Conservation (phyloP, 2,888 invertebrate species). For the Trimorus sp. region DNA sequence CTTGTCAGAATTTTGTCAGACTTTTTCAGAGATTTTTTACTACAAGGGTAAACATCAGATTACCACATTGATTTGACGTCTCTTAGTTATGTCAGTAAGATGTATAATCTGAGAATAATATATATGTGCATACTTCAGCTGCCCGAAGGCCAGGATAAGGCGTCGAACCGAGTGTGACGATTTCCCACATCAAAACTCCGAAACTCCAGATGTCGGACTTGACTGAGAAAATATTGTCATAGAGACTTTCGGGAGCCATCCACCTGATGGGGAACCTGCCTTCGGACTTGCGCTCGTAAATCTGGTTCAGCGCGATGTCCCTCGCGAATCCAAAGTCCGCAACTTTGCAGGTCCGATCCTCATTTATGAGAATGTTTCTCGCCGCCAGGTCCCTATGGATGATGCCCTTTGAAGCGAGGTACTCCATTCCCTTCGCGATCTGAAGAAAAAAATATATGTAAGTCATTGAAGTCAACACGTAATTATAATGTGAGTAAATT, state of each 20-base stretch:
- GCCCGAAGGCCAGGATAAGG: too few relatives aligned
- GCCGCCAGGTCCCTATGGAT: constrained; percentile 96
- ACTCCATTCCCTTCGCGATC: constrained; percentile 83
- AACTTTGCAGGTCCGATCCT: too few relatives aligned
- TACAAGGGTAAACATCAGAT: too few relatives aligned
- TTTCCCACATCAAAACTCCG: constrained; percentile 97
- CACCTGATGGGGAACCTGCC: constrained; percentile 88
- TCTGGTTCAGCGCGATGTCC: constrained; percentile 92
- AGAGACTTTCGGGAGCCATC: constrained; percentile 98
- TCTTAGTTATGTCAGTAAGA: too few relatives aligned
- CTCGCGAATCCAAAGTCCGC: too few relatives aligned
- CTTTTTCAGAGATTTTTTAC: too few relatives aligned
- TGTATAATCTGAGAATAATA: too few relatives aligned
- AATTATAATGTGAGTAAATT: background rate
- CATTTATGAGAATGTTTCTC: constrained; percentile 87
- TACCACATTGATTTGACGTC: too few relatives aligned
- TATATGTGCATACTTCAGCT: too few relatives aligned
- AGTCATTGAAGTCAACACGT: too few relatives aligned
- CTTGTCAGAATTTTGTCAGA: too few relatives aligned
- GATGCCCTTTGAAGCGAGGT: constrained; percentile 82
- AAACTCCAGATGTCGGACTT: constrained; percentile 99
- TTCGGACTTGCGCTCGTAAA: constrained; percentile 94
- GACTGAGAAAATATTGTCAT: constrained; percentile 95
- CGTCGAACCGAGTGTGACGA: constrained; percentile 90
- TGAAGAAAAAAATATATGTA: constrained; percentile 72